Base-by-base conservation (phyloP, 2,113 vertebrate genomes). In the Isurus oxyrinchus region DNA sequence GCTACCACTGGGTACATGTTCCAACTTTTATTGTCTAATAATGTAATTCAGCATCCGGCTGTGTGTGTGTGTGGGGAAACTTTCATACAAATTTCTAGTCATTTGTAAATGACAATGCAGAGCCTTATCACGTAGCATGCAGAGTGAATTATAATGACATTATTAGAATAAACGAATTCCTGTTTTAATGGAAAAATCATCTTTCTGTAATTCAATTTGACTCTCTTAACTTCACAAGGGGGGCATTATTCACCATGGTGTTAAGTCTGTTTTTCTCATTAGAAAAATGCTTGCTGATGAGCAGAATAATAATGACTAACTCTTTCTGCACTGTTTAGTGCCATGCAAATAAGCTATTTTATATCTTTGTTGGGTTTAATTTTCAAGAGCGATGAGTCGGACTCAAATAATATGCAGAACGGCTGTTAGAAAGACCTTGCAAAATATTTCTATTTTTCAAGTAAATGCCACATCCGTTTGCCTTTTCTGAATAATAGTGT, bases 31-130 rank as follows among this genome's bases (percentile, higher is more conserved):
- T 95, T 67, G 59, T 21, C 61, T 49, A 95, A 67, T 67, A 67
- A 49, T 95, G 63, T 11, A 35, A 57, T 95, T 40, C 63, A 67
- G 93, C 93, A 23, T 95, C n/a, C 67, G 96, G 23, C 49, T 59
- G 69, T 59, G 72, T 69, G 66, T 81, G 96, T 96, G n/a, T 27
- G 21, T 79, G 95, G 5, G 96, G 19, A 81, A 67, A 81, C 0
- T 90, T 35, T 96, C 96, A 97, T 96, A 96, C 69, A 40, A n/a
- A 10, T 90, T 96, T 0, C n/a, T 94, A 0, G 96, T 55, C 86
- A 69, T 96, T 96, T 96, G 96, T 96, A 88, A 57, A 96, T 96
- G 96, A 96, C 96, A 96, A 59, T 66, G 87, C 3, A 69, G 49
- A 53, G 66, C 44, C 96, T 96, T 96, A 96, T 93, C 96, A 91